Percentiles rank a stretch among this genome's conserved stretches.
Conservation (phyloP, 2,888 invertebrate genomes). For the Papilio demoleus region DNA sequence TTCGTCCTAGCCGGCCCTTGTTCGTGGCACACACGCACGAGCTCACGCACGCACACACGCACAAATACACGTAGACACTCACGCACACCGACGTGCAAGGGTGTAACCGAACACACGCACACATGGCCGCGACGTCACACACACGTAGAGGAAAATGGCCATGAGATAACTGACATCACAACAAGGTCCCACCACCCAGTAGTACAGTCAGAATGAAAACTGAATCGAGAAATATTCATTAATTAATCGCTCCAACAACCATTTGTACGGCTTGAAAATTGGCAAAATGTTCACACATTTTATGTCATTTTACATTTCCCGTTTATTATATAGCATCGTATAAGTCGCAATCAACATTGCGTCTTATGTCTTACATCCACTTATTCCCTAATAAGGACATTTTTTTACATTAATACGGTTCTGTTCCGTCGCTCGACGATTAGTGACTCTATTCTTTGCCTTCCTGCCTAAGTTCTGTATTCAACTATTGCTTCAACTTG, state of each 20-base stretch:
- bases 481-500: too few species aligned
- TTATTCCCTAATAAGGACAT: not conserved
- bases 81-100: conserved; percentile 48
- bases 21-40: conserved; percentile 49
- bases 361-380: too few species aligned
- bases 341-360: too few species aligned
- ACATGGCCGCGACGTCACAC: conserved; percentile 44
- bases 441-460: too few species aligned
- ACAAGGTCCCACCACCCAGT: conserved; percentile 71
- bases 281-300: too few species aligned
- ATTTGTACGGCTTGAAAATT: not conserved
- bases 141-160: conserved; percentile 61
- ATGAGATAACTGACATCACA: conserved; percentile 80
- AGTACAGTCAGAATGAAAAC: conserved; percentile 63
- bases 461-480: not conserved
- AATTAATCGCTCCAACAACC: not conserved
- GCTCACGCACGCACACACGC: conserved; percentile 21
- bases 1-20: conserved; percentile 75
- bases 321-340: too few species aligned
- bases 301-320: not conserved
- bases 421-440: too few species aligned
- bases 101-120: conserved; percentile 42
- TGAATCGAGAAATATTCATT: conserved; percentile 1
- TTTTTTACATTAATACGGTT: not conserved
- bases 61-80: conserved; percentile 42